phyloP scores from a whole-genome alignment of 2,888 invertebrate genomes.

The Sinelater perroti region DNA sequence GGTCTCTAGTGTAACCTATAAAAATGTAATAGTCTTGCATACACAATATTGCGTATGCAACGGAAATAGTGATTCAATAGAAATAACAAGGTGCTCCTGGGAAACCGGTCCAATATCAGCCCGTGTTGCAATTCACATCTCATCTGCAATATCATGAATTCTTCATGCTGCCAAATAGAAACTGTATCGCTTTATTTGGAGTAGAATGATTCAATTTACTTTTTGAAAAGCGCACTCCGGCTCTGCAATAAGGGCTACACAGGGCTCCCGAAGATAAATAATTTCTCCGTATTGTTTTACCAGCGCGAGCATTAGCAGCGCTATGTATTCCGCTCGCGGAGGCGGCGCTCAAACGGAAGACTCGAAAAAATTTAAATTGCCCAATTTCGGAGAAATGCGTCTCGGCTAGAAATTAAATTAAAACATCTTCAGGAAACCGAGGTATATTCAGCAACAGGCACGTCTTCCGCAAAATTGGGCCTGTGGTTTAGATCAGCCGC shows the following conservation, averaged over 20 bases:
- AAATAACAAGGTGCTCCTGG: slow-evolving; percentile 39
- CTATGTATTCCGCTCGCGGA: too few species aligned
- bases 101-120: slow-evolving; percentile 48
- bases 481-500: slow-evolving; percentile 20
- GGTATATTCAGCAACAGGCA: too few species aligned
- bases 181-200: slow-evolving; percentile 50
- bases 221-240: slow-evolving; percentile 15
- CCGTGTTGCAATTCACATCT: slow-evolving; percentile 55
- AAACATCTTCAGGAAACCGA: too few species aligned
- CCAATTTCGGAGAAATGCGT: too few species aligned
- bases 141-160: slow-evolving; percentile 57
- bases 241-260: slow-evolving; percentile 6
- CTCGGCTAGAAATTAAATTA: too few species aligned
- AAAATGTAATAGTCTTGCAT: slow-evolving; percentile 12
- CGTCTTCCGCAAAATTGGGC: slow-evolving; percentile 17
- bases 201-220: slow-evolving; percentile 49
- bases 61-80: slow-evolving; percentile 27
- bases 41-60: slow-evolving; percentile 11
- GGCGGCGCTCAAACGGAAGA: too few species aligned
- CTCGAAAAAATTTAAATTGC: too few species aligned
- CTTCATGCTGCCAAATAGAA: slow-evolving; percentile 53
- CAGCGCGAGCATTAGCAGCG: too few species aligned
- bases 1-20: background rate
- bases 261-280: too few species aligned
- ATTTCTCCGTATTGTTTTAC: too few species aligned